A percentile compares a stretch with the other conserved stretches of the same genome.
Evolutionary conservation across 2,888 invertebrate genomes (phyloP).

Genomic region (Drosophila rellima): DNA sequence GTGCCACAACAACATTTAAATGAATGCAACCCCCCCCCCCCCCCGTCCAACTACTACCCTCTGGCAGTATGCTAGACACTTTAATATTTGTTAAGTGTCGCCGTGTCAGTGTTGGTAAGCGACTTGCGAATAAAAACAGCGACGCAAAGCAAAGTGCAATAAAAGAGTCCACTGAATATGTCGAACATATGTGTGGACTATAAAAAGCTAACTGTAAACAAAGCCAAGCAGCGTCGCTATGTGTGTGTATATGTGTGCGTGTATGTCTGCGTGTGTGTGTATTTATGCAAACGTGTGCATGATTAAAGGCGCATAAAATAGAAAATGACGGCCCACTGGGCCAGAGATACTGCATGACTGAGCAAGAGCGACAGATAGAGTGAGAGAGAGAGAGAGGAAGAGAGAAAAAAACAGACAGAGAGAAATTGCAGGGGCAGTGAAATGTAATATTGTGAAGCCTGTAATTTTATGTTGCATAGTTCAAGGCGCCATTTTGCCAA

Average conservation of each 20-base stretch:
- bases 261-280: slow-evolving; percentile 6
- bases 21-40: slow-evolving; percentile 18
- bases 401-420: background rate
- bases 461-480: slow-evolving; percentile 51
- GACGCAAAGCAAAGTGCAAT: slow-evolving; percentile 49
- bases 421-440: background rate
- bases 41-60: background rate
- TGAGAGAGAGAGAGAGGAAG: background rate
- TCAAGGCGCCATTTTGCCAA: slow-evolving; percentile 42
- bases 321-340: slow-evolving; percentile 38
- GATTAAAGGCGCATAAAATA: slow-evolving; percentile 55
- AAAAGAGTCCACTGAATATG: slow-evolving; percentile 63
- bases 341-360: slow-evolving; percentile 17
- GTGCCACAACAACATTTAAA: slow-evolving; percentile 31
- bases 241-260: slow-evolving; percentile 7
- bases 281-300: slow-evolving; percentile 54
- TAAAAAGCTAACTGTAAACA: slow-evolving; percentile 74
- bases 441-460: slow-evolving; percentile 10
- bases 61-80: slow-evolving; percentile 25
- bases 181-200: slow-evolving; percentile 73
- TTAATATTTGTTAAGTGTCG: slow-evolving; percentile 61
- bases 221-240: slow-evolving; percentile 39
- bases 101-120: slow-evolving; percentile 64
- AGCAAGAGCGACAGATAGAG: background rate
- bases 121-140: slow-evolving; percentile 35